Conservation (phyloP, 2,113 vertebrate species). For the Macroglossus sobrinus region DNA sequence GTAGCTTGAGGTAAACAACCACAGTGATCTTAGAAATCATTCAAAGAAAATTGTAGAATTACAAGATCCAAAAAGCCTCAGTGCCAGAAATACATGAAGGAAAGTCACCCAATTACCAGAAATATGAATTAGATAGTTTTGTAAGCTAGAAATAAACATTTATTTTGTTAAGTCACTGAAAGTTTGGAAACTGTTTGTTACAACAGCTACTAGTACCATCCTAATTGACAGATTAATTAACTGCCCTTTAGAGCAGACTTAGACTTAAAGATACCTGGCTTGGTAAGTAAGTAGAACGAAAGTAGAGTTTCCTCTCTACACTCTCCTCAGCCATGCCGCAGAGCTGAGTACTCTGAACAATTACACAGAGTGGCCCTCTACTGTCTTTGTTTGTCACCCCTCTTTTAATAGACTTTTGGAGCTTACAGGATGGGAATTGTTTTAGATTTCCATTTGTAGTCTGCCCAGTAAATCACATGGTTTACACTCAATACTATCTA, state of each 20-base stretch:
- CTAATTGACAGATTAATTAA: background rate
- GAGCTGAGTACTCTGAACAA: background rate
- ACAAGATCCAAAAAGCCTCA: background rate
- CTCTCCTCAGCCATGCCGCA: background rate
- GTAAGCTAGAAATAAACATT: background rate
- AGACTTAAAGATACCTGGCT: background rate
- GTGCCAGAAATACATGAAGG: background rate
- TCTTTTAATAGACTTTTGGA: background rate
- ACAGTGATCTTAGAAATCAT: background rate
- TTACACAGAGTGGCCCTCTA: no score
- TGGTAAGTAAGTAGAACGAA: background rate
- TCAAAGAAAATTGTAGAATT: background rate
- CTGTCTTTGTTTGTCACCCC: background rate
- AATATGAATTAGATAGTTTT: background rate
- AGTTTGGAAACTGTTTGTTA: background rate
- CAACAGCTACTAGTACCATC: background rate
- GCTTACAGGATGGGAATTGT: background rate
- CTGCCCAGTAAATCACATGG: background rate
- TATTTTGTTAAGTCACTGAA: background rate
- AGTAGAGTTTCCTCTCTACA: background rate
- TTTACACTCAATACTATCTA: background rate
- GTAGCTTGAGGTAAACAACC: background rate
- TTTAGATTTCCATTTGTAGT: background rate
- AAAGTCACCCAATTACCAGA: background rate
- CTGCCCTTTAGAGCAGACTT: background rate